A percentile compares a stretch with the other conserved stretches of the same genome.
These are phyloP conservation scores for Rhodinocichla rosea DNA, from an alignment of 2,113 vertebrate genomes.

Conservation along the genomic window DNA sequence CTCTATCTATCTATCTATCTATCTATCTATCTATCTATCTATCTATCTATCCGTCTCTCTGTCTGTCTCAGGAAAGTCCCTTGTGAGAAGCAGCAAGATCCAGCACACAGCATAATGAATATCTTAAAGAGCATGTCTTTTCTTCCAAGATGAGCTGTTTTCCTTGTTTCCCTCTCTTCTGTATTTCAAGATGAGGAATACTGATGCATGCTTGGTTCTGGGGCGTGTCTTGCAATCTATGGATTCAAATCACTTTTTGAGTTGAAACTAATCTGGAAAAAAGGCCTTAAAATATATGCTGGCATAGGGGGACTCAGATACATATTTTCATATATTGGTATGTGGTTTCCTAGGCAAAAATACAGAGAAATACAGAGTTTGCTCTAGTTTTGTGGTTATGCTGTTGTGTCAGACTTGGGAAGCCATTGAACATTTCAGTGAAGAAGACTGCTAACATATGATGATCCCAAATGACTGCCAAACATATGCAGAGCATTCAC, in stretches of 20 bases:
- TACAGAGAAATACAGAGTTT: not conserved
- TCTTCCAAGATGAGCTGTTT: not conserved
- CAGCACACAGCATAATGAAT: rapidly evolving
- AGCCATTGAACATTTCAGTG: not conserved
- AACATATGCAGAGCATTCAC: not conserved
- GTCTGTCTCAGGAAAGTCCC: not conserved
- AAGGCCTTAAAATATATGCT: not conserved
- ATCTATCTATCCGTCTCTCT: not conserved
- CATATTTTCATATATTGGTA: not conserved
- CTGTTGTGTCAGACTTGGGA: not conserved
- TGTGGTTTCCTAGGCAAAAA: not conserved
- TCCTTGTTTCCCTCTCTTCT: not conserved
- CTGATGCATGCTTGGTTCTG: not conserved
- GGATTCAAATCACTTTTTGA: not conserved
- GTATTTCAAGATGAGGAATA: not conserved
- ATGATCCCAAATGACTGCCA: not conserved
- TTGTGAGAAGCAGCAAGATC: not conserved
- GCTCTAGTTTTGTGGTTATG: not conserved
- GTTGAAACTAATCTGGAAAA: not conserved
- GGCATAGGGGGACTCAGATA: not conserved
- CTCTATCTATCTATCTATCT: not conserved
- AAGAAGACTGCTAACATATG: not conserved
- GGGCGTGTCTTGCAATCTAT: not conserved
- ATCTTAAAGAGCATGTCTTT: not conserved
- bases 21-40: not conserved